Evolutionary conservation across 2,888 invertebrate genomes (phyloP).

Genomic region (Drosophila percnosoma): DNA sequence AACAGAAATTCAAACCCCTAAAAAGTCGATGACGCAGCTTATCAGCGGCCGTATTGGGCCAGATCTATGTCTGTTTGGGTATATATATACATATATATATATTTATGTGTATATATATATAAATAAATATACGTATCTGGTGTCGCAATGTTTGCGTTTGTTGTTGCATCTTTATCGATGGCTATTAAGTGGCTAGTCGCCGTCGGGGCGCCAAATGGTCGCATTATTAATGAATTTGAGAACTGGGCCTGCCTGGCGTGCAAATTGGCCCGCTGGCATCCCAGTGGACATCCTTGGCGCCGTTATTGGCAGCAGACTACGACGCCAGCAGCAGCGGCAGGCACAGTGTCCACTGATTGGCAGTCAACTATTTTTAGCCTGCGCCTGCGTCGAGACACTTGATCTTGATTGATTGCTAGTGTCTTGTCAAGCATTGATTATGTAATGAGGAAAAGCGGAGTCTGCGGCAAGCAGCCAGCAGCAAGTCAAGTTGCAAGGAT

Average conservation of each 20-base stretch:
- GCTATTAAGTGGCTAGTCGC: conserved; percentile 77
- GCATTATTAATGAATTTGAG: conserved; percentile 79
- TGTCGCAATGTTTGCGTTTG: conserved; percentile 6
- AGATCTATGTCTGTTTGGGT: conserved; percentile 5
- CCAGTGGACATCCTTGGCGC: conserved; percentile 75
- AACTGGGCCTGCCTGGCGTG: conserved; percentile 62
- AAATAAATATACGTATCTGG: conserved; percentile 4
- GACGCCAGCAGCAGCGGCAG: conserved; percentile 2
- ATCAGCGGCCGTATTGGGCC: conserved; percentile 18
- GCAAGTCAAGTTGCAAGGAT: conserved; percentile 38
- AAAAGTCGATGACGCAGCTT: conserved; percentile 54
- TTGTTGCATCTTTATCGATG: conserved; percentile 56
- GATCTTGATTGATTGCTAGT: conserved; percentile 75
- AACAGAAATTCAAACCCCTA: background rate
- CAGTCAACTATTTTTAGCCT: conserved; percentile 71
- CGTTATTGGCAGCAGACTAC: conserved; percentile 65
- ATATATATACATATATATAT: background rate
- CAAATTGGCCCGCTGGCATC: conserved; percentile 59
- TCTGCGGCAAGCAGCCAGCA: conserved; percentile 17
- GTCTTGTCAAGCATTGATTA: conserved; percentile 68
- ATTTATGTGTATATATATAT: background rate
- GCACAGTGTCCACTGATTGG: conserved; percentile 59
- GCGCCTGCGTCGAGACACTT: conserved; percentile 62
- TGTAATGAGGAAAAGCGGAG: conserved; percentile 70
- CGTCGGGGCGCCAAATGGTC: conserved; percentile 70